Evolutionary conservation across 1,140 invertebrate genomes (phyloP).

Genomic region (Ostrea edulis): DNA sequence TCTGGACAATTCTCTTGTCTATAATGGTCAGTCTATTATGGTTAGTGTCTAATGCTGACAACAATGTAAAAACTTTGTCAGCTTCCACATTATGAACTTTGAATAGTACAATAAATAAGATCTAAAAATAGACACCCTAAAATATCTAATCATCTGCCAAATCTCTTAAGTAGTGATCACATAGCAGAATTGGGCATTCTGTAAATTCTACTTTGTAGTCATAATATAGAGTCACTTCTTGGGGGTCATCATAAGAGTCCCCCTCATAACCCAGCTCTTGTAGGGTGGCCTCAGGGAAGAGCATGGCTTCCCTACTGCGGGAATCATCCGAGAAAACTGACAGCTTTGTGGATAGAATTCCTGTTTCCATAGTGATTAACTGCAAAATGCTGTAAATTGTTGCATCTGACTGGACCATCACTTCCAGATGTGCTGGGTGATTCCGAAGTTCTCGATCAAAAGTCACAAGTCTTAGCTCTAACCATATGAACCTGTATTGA

Average conservation of each 20-base stretch:
- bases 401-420: conserved; percentile 70
- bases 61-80: neutral
- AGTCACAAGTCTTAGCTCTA: conserved; percentile 70
- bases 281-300: conserved; percentile 66
- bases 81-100: neutral
- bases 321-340: conserved; percentile 73
- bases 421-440: conserved; percentile 70
- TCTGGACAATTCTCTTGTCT: neutral
- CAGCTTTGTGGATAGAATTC: conserved; percentile 72
- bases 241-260: conserved; percentile 65
- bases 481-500: conserved; percentile 68
- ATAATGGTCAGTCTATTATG: too few species aligned
- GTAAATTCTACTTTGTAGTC: conserved; percentile 77
- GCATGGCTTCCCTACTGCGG: conserved; percentile 65
- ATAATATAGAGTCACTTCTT: conserved; percentile 74
- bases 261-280: conserved; percentile 73
- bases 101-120: neutral
- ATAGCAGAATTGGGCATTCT: conserved; percentile 75
- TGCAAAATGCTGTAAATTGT: conserved; percentile 70
- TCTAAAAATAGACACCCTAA: neutral
- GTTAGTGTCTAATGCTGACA: neutral
- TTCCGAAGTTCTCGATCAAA: conserved; percentile 68
- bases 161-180: conserved; percentile 76
- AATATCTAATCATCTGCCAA: conserved; percentile 20
- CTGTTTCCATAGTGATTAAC: conserved; percentile 68